These are phyloP conservation scores for Nymphalis io DNA, from an alignment of 1,140 invertebrate genomes.

Conservation along the genomic window DNA sequence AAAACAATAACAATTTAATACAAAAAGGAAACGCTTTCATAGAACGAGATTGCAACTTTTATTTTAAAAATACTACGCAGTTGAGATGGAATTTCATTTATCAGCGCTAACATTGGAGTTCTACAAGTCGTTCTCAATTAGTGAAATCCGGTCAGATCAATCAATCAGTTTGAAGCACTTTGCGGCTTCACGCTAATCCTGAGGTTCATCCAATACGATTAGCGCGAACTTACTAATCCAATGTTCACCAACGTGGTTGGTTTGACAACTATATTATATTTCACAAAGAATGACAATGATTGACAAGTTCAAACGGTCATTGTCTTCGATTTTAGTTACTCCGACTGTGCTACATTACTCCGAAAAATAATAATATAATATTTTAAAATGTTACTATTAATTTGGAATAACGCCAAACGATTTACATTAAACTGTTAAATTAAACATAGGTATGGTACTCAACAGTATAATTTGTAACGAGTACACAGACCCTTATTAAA, in stretches of 20 bases:
- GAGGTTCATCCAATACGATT: slow-evolving; percentile 20
- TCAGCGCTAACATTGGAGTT: slow-evolving; percentile 3
- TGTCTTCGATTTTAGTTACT: too few species aligned
- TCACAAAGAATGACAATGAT: background rate
- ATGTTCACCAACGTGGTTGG: slow-evolving; percentile 12
- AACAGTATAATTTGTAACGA: too few species aligned
- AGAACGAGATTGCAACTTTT: too few species aligned
- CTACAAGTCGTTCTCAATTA: slow-evolving; percentile 25
- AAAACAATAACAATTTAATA: too few species aligned
- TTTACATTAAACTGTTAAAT: too few species aligned
- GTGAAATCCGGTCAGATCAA: slow-evolving; percentile 28
- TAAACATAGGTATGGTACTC: too few species aligned
- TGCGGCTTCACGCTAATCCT: slow-evolving; percentile 32
- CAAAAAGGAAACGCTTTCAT: too few species aligned
- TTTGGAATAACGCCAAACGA: too few species aligned
- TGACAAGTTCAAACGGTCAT: background rate
- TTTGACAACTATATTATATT: slow-evolving; percentile 9
- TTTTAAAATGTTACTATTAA: too few species aligned
- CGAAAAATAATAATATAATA: too few species aligned
- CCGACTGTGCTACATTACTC: too few species aligned
- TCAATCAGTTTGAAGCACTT: slow-evolving; percentile 27
- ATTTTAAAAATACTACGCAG: background rate
- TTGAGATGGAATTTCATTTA: background rate
- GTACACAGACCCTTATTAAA: too few species aligned
- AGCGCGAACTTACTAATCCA: slow-evolving; percentile 16